Percentiles rank a stretch among this genome's conserved stretches.
These are phyloP conservation scores for Nesogale talazaci DNA, from an alignment of 2,113 vertebrate species.

Conservation along the genomic window DNA sequence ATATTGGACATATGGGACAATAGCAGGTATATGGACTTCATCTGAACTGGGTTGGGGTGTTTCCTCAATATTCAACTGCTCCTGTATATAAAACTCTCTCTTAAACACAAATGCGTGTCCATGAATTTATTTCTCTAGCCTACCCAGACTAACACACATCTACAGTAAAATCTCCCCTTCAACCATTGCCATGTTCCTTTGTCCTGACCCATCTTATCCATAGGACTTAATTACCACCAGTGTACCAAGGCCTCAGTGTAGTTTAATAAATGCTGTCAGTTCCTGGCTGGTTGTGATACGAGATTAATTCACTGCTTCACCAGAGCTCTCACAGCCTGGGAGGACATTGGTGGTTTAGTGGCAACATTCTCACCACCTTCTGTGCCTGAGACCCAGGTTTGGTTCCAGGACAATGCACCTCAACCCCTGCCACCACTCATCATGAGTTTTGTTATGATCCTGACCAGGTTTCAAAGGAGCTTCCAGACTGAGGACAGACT, in stretches of 20 bases:
- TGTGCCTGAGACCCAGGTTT: not conserved
- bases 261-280: constrained; percentile 35
- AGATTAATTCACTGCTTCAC: not conserved
- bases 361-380: not conserved
- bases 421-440: not conserved
- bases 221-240: no score
- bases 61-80: no score
- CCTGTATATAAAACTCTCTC: no score
- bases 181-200: not conserved
- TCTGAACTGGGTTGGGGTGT: no score
- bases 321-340: not conserved
- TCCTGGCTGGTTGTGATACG: not conserved
- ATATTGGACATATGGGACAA: no score
- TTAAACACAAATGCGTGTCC: no score
- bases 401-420: not conserved
- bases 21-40: no score
- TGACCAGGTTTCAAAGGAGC: not conserved
- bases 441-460: not conserved
- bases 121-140: no score
- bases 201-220: not conserved
- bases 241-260: not conserved
- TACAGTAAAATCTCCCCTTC: not conserved
- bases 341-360: not conserved
- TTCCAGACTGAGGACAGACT: not conserved
- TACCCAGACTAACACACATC: no score